Evolutionary conservation across 2,888 invertebrate genomes (phyloP), one percentile per base, ranked within the genome.

Genomic region (Chrysodeixis includens): DNA sequence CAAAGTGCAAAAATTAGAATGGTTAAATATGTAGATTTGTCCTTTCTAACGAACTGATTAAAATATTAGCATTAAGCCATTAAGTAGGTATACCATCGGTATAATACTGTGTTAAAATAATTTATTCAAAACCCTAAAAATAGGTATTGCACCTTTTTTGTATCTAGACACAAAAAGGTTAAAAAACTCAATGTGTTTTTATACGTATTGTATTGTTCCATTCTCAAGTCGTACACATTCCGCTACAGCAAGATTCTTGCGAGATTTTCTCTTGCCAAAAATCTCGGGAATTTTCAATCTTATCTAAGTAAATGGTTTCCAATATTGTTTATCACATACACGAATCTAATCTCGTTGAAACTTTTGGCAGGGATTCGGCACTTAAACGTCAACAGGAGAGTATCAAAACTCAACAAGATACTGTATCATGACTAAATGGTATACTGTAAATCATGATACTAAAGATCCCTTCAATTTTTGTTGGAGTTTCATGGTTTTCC

Each of bases 211-310:
- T n/a, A 40, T 6, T 40, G n/a, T 40, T 4, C n/a, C n/a, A 12
- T 40, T 14, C 35, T 12, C 35, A 12, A 40, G n/a, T 4, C 26
- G 2, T 6, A 2, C n/a, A 40, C n/a, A 40, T 40, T 40, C 5
- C n/a, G 6, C n/a, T 40, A 5, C 3, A 40, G 40, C 1, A 40
- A n/a, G n/a, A 5, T n/a, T 6, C n/a, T n/a, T n/a, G n/a, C 40
- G 12, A 40, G n/a, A n/a, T 40, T 40, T 40, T 40, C 40, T n/a
- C n/a, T 40, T n/a, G 40, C 40, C 40, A 40, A 40, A 35, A 35
- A n/a, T 40, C n/a, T 40, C n/a, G 40, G 40, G n/a, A 2, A n/a
- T 40, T n/a, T 40, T 40, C 40, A 40, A 40, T 40, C n/a, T 40
- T 40, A 40, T 40, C 40, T 40, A 26, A 26, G 26, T 26, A 26